Conservation (phyloP, 2,888 invertebrate species). For the Napeogenes sylphis region DNA sequence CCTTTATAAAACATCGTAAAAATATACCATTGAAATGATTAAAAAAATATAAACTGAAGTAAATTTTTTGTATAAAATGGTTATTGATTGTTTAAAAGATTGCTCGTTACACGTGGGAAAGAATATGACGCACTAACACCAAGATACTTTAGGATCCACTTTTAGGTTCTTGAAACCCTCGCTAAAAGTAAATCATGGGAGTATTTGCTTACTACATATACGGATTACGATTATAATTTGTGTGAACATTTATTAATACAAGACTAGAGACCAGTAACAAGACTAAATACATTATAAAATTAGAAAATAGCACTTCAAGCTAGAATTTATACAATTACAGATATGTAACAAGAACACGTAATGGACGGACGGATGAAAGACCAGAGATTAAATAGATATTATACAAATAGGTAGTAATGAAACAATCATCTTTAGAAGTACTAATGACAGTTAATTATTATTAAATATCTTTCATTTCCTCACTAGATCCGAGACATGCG, state of each 20-base stretch:
- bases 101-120: conserved; percentile 77
- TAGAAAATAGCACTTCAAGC: conserved; percentile 1
- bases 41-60: not conserved
- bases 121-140: conserved; percentile 15
- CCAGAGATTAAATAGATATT: conserved; percentile 5
- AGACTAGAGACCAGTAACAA: not conserved
- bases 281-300: not conserved
- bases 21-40: conserved; percentile 47
- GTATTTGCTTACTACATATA: not conserved
- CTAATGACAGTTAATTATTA: conserved; percentile 30
- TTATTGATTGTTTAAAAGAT: conserved; percentile 47
- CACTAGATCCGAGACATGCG: conserved; percentile 38
- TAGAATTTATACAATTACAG: not conserved
- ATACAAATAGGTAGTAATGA: conserved; percentile 3
- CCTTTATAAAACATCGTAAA: conserved; percentile 71
- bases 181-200: not conserved
- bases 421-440: conserved; percentile 11
- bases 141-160: not conserved
- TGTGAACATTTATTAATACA: too few species aligned
- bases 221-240: not conserved
- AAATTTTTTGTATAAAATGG: conserved; percentile 48
- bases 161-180: not conserved
- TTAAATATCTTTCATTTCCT: conserved; percentile 31
- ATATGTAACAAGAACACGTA: conserved; percentile 2
- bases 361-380: not conserved